A percentile compares a stretch with the other conserved stretches of the same genome.
These are phyloP conservation scores for Circaetus cinerascens DNA, from an alignment of 2,113 vertebrate genomes.

Conservation along the genomic window DNA sequence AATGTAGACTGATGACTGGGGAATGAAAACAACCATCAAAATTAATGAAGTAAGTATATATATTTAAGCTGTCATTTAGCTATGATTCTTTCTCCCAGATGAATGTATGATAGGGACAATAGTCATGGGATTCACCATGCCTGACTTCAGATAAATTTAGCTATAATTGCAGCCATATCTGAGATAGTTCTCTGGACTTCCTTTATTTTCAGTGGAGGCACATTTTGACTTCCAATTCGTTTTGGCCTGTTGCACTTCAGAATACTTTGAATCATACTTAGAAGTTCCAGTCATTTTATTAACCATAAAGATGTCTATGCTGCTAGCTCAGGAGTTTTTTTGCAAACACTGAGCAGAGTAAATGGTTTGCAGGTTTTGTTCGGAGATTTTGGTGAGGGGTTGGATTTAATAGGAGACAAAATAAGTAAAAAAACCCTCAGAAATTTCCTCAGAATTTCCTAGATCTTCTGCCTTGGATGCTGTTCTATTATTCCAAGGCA, in stretches of 20 bases:
- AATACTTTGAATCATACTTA: background rate
- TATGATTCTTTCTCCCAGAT: background rate
- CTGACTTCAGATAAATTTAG: background rate
- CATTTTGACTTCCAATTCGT: background rate
- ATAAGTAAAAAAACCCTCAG: background rate
- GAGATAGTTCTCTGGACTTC: background rate
- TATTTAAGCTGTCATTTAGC: background rate
- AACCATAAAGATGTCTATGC: background rate
- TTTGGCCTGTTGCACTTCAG: background rate
- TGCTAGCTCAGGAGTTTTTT: background rate
- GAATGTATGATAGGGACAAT: background rate
- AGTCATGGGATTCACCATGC: background rate
- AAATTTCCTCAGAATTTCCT: background rate
- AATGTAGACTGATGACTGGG: background rate
- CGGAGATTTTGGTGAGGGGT: background rate
- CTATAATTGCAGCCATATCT: background rate
- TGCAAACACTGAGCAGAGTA: background rate
- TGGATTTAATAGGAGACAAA: background rate
- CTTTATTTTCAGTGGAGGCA: background rate
- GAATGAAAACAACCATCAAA: background rate
- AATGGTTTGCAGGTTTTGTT: background rate
- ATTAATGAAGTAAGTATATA: background rate
- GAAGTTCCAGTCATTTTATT: background rate
- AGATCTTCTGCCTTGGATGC: background rate
- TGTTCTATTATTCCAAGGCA: background rate